These are phyloP conservation scores for Plebejus argus DNA, from an alignment of 2,888 invertebrate species.

Conservation along the genomic window DNA sequence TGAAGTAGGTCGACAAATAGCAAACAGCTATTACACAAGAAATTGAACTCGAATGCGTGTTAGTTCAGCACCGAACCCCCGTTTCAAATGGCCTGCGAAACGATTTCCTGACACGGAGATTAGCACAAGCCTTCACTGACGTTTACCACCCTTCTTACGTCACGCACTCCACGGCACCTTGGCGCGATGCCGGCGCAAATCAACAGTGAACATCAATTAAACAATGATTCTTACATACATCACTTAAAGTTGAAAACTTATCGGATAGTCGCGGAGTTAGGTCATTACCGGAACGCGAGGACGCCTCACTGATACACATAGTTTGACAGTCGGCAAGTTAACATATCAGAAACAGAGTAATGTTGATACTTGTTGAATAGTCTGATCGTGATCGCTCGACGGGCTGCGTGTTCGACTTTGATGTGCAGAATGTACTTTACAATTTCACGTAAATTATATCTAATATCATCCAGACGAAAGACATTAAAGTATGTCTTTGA, in stretches of 20 bases:
- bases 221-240: constrained; percentile 40
- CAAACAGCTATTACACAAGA: constrained; percentile 71
- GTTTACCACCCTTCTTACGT: constrained; percentile 78
- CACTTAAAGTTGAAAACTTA: constrained; percentile 53
- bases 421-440: background rate
- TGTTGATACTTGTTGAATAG: constrained; percentile 66
- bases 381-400: constrained; percentile 60
- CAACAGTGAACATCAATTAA: constrained; percentile 46
- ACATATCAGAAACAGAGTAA: constrained; percentile 73
- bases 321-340: constrained; percentile 79
- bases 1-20: constrained; percentile 55
- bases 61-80: constrained; percentile 67
- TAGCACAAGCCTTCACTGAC: constrained; percentile 80
- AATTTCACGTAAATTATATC: background rate
- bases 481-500: background rate
- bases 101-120: constrained; percentile 81
- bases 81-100: constrained; percentile 79
- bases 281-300: constrained; percentile 27
- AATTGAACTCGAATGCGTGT: constrained; percentile 74
- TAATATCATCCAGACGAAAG: background rate
- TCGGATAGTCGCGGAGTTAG: constrained; percentile 31
- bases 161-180: constrained; percentile 69
- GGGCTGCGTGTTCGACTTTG: constrained; percentile 21
- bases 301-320: constrained; percentile 61
- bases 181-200: constrained; percentile 61